Base-by-base conservation (phyloP, 2,797 vertebrate genomes). In the Anguilla pacifica region DNA sequence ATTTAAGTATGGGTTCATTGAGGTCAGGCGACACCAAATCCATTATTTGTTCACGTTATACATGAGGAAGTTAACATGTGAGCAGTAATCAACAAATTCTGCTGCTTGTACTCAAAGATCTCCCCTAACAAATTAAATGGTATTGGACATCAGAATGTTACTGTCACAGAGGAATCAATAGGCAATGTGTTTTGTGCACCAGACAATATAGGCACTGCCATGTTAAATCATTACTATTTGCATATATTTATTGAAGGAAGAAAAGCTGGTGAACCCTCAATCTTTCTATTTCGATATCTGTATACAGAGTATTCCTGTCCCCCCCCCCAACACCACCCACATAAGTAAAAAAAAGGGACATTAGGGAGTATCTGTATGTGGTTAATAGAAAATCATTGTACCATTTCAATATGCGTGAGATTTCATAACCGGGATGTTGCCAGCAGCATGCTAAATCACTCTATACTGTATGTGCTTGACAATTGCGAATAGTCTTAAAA, bases 131-230 rank as follows among this genome's bases (percentile, higher is more conserved):
- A 88, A 86, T 85, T 70, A 88, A 90, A 89, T 79, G 31, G 59
- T 89, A 87, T 89, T 84, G 59, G 87, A 88, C 83, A 74, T 86
- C 15, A 79, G 57, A 84, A 90, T 46, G 87, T 84, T 85, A 88
- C 87, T 88, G 85, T 85, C 85, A 88, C 67, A 67, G 64, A 82
- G 35, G 61, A 86, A 91, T 92, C 88, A 49, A 91, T 92, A 85
- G 70, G 84, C 67, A 61, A 53, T 86, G 64, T 90, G 84, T 88
- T 86, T 88, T 87, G 84, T 89, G 87, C 86, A 85, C 86, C 85
- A 53, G 87, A 87, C 86, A 82, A 87, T 87, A 88, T 74, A 83
- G 83, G 55, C n/a, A n/a, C 85, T 85, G 87, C 83, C 70, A 70
- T 86, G 74, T 89, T 67, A 64, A 85, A 79, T 85, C 83, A 57